A percentile compares a stretch with the other conserved stretches of the same genome.
phyloP scores from a whole-genome alignment of 2,888 invertebrate genomes.

The Eupeodes latifasciatus region DNA sequence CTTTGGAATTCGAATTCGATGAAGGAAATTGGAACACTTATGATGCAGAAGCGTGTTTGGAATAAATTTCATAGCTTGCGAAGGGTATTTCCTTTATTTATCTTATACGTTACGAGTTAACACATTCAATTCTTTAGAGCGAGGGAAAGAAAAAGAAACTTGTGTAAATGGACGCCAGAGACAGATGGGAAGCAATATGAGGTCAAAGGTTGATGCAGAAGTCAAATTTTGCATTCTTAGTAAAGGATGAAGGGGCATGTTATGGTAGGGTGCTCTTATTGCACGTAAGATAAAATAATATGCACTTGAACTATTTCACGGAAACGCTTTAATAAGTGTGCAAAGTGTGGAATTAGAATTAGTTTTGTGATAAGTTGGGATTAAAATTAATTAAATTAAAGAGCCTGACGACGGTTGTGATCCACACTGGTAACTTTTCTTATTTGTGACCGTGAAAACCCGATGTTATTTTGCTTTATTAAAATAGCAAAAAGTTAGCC shows the following conservation, averaged over 20 bases:
- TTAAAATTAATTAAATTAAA: no score
- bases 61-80: constrained; percentile 59
- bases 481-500: no score
- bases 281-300: background rate
- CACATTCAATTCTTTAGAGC: constrained; percentile 21
- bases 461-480: no score
- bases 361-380: no score
- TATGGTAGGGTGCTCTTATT: background rate
- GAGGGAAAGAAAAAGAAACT: background rate
- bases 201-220: constrained; percentile 44
- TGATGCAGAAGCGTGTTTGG: constrained; percentile 70
- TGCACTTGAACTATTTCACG: constrained; percentile 25
- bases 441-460: no score
- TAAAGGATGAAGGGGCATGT: background rate
- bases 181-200: constrained; percentile 2
- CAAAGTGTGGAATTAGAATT: no score
- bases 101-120: constrained; percentile 30
- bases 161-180: constrained; percentile 27
- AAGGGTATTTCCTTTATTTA: constrained; percentile 55
- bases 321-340: background rate
- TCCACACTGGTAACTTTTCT: no score
- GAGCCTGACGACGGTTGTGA: no score
- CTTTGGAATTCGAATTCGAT: constrained; percentile 59
- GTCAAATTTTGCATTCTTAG: constrained; percentile 28
- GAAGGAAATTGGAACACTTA: constrained; percentile 70